These are phyloP conservation scores for Microplitis demolitor DNA, from an alignment of 1,140 invertebrate species.

Conservation along the genomic window DNA sequence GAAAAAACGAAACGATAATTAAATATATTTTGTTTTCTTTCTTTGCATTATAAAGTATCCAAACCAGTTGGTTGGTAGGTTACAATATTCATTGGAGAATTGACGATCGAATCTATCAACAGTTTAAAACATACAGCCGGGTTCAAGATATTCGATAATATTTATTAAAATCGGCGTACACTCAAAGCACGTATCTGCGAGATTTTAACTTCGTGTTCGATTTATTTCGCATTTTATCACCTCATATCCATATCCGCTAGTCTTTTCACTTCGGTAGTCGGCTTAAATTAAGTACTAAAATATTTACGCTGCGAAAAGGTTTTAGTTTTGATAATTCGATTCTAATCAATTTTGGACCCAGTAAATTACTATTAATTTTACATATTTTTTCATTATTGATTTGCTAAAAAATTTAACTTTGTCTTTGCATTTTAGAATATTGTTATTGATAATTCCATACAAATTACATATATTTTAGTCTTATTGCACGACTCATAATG, in stretches of 20 bases:
- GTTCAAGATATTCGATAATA: conserved; percentile 51
- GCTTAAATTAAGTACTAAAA: too few species aligned
- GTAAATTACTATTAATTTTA: too few species aligned
- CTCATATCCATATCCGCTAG: conserved; percentile 11
- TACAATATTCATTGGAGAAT: conserved; percentile 53
- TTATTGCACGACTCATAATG: too few species aligned
- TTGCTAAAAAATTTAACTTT: too few species aligned
- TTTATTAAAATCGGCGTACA: conserved; percentile 36
- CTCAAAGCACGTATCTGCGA: conserved; percentile 42
- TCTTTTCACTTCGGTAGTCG: neutral
- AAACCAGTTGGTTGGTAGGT: conserved; percentile 43
- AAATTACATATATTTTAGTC: too few species aligned
- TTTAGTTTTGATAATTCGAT: too few species aligned
- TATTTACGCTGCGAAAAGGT: too few species aligned
- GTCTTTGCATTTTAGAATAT: too few species aligned
- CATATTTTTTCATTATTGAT: too few species aligned
- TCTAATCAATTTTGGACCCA: too few species aligned
- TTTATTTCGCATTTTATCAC: conserved; percentile 37
- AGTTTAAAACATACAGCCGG: conserved; percentile 41
- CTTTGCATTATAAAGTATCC: conserved; percentile 23
- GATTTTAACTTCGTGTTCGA: conserved; percentile 42
- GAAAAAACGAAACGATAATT: neutral
- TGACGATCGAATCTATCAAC: conserved; percentile 56
- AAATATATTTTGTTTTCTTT: neutral
- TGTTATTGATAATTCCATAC: too few species aligned